These are phyloP conservation scores for Tetramorium parvispinum DNA, from an alignment of 1,140 invertebrate species.

Conservation along the genomic window DNA sequence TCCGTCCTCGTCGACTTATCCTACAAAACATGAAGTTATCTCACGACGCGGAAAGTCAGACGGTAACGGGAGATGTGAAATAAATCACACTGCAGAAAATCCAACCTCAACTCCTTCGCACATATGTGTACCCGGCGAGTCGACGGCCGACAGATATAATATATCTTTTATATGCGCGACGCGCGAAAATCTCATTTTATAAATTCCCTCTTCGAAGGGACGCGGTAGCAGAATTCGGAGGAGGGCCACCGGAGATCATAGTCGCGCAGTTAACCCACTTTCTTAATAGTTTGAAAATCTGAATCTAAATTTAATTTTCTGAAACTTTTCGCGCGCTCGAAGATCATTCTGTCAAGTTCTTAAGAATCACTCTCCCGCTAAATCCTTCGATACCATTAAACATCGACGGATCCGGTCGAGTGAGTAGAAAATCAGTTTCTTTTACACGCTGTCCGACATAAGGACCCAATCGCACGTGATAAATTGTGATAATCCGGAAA, in stretches of 20 bases:
- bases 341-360: not conserved
- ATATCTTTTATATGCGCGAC: slow-evolving; percentile 18
- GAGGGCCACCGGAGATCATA: not conserved
- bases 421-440: not conserved
- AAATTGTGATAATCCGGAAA: not conserved
- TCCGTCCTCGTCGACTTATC: not conserved
- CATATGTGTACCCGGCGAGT: not conserved
- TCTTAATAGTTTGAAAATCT: not conserved
- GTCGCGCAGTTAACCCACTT: slow-evolving; percentile 21
- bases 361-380: not conserved
- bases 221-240: not conserved
- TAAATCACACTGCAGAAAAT: slow-evolving; percentile 28
- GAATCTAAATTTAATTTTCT: slow-evolving; percentile 7
- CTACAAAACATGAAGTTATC: not conserved
- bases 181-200: not conserved
- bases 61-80: slow-evolving; percentile 13
- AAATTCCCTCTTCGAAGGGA: not conserved
- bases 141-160: not conserved
- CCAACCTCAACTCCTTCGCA: slow-evolving; percentile 4
- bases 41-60: not conserved
- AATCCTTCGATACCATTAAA: not conserved
- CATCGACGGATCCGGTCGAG: not conserved
- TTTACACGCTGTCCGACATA: not conserved
- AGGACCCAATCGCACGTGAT: not conserved
- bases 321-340: not conserved